Base-by-base conservation (phyloP, 64 coral and sea anemone genomes). In the Actinia equina region DNA sequence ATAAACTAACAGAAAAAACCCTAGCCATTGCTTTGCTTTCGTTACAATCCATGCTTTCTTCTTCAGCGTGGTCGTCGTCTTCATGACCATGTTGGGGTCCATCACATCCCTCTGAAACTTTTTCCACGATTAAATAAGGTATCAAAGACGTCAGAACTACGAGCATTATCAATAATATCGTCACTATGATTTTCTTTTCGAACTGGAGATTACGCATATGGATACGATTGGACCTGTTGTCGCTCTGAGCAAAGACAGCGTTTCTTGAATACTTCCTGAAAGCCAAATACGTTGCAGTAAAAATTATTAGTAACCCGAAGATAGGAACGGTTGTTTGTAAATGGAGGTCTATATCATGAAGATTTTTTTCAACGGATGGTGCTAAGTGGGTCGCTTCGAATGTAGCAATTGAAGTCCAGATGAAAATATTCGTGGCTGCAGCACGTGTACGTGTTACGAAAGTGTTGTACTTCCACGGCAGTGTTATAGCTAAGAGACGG, bases 181-280 rank as follows among this genome's bases (percentile, higher is more conserved):
- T 82, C 52, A 85, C 59, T 17, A 92, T 76, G 26, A 95, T 92
- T 62, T 86, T 95, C 43, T 95, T 95, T 18, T 95, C 87, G 2
- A 86, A 27, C 12, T 85, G 41, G 37, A 95, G 65, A 51, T 95
- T 95, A 3, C 89, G 83, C 17, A 84, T 60, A 16, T 77, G 67
- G 3, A 56, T 46, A 20, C 77, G 37, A 10, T 86, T 83, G 22
- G 59, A 18, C 4, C 74, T 78, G 17, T 52, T 71, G 0, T 17
- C 25, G 0, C 51, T 54, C 3, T 17, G 89, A 6, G 84, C 87
- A 61, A 95, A 88, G 4, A 89, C 82, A 12, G 84, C 19, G 63
- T 92, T 95, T 89, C 94, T 92, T 30, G 71, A 85, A 59, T 95
- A 89, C 17, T 86, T 89, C 56, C 89, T 91, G 56, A 95, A 92